Evolutionary conservation across 2,113 vertebrate species (phyloP).

Genomic region (Hippocampus comes): DNA sequence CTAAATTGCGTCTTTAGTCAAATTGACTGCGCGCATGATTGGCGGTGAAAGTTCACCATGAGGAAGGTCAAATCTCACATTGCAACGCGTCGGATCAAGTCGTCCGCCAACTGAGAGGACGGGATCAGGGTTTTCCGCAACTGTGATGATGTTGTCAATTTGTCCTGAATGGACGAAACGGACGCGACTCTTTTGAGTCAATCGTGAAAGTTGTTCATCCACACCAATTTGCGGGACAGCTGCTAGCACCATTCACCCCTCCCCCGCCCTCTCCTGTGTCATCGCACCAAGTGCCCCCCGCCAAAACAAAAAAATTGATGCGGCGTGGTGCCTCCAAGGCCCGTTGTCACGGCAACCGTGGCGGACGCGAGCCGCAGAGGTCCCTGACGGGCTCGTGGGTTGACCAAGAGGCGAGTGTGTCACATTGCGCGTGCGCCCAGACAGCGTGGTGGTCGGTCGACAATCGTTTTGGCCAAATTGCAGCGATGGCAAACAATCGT

Average conservation of each 20-base stretch:
- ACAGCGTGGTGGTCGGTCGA: neutral
- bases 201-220: constrained; percentile 19
- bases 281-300: constrained; percentile 33
- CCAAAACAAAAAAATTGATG: constrained; percentile 48
- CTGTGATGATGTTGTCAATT: neutral
- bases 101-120: neutral
- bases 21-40: too few species aligned
- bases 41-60: too few species aligned
- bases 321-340: constrained; percentile 44
- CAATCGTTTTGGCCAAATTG: neutral
- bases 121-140: neutral
- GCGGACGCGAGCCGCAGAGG: constrained; percentile 51
- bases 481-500: neutral
- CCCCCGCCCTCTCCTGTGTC: constrained; percentile 10
- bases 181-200: neutral
- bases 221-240: constrained; percentile 53
- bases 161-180: neutral
- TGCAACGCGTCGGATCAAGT: neutral
- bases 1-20: too few species aligned
- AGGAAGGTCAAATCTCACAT: neutral
- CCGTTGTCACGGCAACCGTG: constrained; percentile 58
- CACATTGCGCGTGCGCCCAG: neutral
- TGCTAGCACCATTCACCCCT: constrained; percentile 37
- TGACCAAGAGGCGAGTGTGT: constrained; percentile 23
- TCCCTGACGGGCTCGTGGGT: constrained; percentile 21